These are phyloP conservation scores for Hyla sarda DNA, from an alignment of 2,113 vertebrate species.

Conservation along the genomic window DNA sequence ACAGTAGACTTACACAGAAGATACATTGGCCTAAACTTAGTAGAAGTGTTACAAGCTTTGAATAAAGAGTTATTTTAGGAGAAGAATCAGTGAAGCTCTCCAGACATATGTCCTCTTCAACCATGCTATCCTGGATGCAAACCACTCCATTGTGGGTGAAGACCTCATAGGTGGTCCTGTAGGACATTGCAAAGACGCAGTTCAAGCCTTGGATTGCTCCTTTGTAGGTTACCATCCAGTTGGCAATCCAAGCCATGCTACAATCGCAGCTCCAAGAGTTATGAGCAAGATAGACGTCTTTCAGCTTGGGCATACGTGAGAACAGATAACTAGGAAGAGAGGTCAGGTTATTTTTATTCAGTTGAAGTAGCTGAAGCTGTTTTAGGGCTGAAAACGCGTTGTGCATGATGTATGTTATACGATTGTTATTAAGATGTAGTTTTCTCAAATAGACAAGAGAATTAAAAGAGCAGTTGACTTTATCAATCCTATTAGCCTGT, in stretches of 20 bases:
- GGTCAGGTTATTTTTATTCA: slow-evolving; percentile 69
- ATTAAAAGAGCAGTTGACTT: slow-evolving; percentile 64
- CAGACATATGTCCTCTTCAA: slow-evolving; percentile 61
- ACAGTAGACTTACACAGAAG: background rate
- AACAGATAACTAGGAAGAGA: slow-evolving; percentile 61
- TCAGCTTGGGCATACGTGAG: slow-evolving; percentile 33
- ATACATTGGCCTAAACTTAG: background rate
- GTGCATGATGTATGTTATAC: slow-evolving; percentile 56
- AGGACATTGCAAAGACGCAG: slow-evolving; percentile 41
- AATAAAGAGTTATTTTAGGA: accelerated
- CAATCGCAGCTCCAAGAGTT: slow-evolving; percentile 70
- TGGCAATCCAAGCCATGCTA: slow-evolving; percentile 62
- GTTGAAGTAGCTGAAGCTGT: slow-evolving; percentile 67
- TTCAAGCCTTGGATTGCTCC: slow-evolving; percentile 56
- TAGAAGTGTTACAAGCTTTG: background rate
- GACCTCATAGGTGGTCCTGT: accelerated
- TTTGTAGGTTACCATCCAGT: accelerated
- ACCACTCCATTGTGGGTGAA: accelerated
- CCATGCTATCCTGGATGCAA: background rate
- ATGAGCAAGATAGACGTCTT: slow-evolving; percentile 61
- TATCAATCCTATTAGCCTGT: slow-evolving; percentile 67
- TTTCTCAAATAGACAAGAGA: slow-evolving; percentile 64
- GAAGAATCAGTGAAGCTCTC: background rate
- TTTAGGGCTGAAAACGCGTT: slow-evolving; percentile 62
- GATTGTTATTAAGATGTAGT: slow-evolving; percentile 71